Base-by-base conservation (phyloP, 2,888 invertebrate species). In the Agonopterix arenella region DNA sequence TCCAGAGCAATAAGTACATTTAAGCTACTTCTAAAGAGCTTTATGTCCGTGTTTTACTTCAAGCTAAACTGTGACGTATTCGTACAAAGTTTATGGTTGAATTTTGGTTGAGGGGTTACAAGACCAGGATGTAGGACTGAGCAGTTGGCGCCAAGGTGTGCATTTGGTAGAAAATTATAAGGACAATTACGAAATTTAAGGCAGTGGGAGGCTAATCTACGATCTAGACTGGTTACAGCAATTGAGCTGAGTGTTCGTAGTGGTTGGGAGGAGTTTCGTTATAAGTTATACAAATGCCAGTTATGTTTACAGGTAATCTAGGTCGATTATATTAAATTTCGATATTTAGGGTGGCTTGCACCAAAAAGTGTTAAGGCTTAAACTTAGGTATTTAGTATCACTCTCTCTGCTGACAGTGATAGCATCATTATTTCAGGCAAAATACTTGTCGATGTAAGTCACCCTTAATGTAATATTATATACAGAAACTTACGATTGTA, bases 111-210 rank as follows among this genome's bases (percentile, higher is more conserved):
- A 8, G 44, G 4, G 10, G 9, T 11, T 50, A 13, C 45, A 48
- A 50, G 28, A 63, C 64, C 63, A 75, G 75, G 73, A 76, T 68
- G 67, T 65, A 11, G 61, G 56, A 13, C 13, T 13, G 13, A 58
- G 55, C 51, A 62, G 61, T 60, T 52, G 73, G 73, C 70, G 72
- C 73, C 68, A 65, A 56, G 65, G 54, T 46, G 53, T 60, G 58
- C 62, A 66, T 73, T 70, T 61, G 66, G 69, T 68, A 68, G 70
- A 54, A 49, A 47, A 61, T 58, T 58, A 61, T 56, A 54, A 57
- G 60, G 60, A 59, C 55, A 62, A 60, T 71, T 73, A 72, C 69
- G 68, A 75, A 73, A 78, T 53, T 55, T 55, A 51, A 62, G 55
- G 55, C 62, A 52, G 72, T 76, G 65, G 72, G 76, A 67, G 76